Conservation (phyloP, 37 sponge, comb jelly and placozoan genomes). For the Bolinopsis microptera region DNA sequence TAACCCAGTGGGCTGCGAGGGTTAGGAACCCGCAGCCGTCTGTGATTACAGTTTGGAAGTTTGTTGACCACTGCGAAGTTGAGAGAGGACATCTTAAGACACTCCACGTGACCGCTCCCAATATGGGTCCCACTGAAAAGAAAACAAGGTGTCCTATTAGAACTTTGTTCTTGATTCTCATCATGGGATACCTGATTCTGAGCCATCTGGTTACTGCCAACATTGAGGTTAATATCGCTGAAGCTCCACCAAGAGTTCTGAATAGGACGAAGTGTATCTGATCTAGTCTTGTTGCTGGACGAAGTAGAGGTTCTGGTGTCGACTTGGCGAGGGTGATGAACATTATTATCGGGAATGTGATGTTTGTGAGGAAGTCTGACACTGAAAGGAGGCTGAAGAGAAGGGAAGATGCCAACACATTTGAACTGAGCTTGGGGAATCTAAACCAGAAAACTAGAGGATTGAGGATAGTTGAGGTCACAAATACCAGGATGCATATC, state of each 20-base stretch:
- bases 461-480: constrained; percentile 3
- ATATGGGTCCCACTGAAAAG: not conserved
- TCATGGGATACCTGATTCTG: not conserved
- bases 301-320: not conserved
- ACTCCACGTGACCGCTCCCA: not conserved
- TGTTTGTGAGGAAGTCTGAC: not conserved
- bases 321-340: not conserved
- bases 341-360: not conserved
- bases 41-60: constrained; percentile 15
- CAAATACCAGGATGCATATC: not conserved
- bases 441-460: constrained; percentile 4
- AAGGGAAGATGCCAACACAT: not conserved
- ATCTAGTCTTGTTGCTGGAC: not conserved
- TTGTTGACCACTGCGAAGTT: not conserved
- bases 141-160: not conserved
- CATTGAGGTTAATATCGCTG: not conserved
- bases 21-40: constrained; percentile 1
- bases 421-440: not conserved
- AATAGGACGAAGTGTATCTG: not conserved
- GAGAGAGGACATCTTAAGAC: not conserved
- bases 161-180: not conserved
- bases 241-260: not conserved
- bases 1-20: not conserved
- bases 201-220: not conserved
- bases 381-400: not conserved